Evolutionary conservation across 2,888 invertebrate genomes (phyloP).

Genomic region (Homarus gammarus): DNA sequence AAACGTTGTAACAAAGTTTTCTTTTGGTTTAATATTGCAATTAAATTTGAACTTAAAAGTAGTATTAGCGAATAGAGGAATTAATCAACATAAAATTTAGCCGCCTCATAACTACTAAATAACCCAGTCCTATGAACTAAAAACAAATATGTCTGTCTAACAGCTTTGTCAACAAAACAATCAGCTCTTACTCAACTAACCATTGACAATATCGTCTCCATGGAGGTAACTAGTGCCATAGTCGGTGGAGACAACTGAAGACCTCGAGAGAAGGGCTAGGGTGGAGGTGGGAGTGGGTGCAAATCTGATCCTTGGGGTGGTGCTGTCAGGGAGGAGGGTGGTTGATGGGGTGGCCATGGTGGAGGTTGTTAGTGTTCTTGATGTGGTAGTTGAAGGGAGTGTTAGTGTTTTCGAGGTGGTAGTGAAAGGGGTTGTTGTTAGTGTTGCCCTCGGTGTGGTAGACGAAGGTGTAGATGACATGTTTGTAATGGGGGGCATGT

Average conservation of each 20-base stretch:
- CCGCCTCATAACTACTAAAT: neutral
- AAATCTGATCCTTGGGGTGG: slow-evolving; percentile 10
- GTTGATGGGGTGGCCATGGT: slow-evolving; percentile 25
- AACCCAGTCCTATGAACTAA: slow-evolving; percentile 24
- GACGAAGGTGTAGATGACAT: neutral
- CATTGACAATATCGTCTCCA: slow-evolving; percentile 25
- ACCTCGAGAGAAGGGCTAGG: neutral
- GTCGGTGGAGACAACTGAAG: neutral
- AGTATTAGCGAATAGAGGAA: too few species aligned
- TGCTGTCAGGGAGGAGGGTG: neutral
- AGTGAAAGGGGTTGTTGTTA: too few species aligned
- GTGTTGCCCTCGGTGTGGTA: too few species aligned
- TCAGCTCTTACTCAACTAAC: slow-evolving; percentile 51
- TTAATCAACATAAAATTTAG: too few species aligned
- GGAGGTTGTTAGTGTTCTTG: slow-evolving; percentile 3
- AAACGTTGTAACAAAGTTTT: too few species aligned
- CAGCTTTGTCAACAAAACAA: too few species aligned
- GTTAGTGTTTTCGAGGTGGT: slow-evolving; percentile 15
- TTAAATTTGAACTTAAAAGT: too few species aligned
- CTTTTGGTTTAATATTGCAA: too few species aligned
- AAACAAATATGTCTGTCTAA: too few species aligned
- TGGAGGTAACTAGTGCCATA: slow-evolving; percentile 40
- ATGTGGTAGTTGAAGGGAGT: slow-evolving; percentile 4
- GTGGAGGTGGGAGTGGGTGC: slow-evolving; percentile 7
- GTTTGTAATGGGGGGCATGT: neutral